Evolutionary conservation across 2,113 vertebrate species (phyloP).

Genomic region (Dasyprocta punctata): DNA sequence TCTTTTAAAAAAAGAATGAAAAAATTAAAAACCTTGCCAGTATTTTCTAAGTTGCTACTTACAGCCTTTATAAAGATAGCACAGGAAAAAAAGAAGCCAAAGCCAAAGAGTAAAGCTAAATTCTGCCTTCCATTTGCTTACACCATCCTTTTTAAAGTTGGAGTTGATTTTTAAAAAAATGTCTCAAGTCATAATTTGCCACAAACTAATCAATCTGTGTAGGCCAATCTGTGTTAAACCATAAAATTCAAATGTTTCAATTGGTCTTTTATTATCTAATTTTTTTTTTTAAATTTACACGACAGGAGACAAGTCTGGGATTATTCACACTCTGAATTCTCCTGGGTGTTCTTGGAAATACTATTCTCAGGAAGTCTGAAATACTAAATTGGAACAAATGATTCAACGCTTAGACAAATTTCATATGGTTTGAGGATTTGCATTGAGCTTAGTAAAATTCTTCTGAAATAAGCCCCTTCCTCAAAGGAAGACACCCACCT

Average conservation of each 20-base stretch:
- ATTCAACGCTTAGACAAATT: slow-evolving; percentile 66
- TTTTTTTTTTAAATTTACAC: slow-evolving; percentile 44
- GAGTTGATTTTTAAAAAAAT: neutral
- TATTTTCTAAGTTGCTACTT: slow-evolving; percentile 64
- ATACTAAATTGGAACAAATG: slow-evolving; percentile 64
- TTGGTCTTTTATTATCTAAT: slow-evolving; percentile 62
- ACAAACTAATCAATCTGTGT: slow-evolving; percentile 57
- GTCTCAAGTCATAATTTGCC: slow-evolving; percentile 57
- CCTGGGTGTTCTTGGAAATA: slow-evolving; percentile 69
- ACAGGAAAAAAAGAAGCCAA: slow-evolving; percentile 46
- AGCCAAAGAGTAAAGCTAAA: slow-evolving; percentile 34
- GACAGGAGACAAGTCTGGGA: slow-evolving; percentile 39
- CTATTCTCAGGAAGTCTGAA: slow-evolving; percentile 73
- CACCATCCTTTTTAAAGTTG: slow-evolving; percentile 33
- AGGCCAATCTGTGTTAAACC: slow-evolving; percentile 19
- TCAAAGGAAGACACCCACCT: neutral
- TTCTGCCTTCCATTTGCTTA: slow-evolving; percentile 49
- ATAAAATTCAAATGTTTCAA: slow-evolving; percentile 62
- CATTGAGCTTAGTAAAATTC: slow-evolving; percentile 28
- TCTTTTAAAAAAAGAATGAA: slow-evolving; percentile 54
- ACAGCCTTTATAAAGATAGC: slow-evolving; percentile 73
- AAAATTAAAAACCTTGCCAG: slow-evolving; percentile 34
- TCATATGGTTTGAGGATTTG: slow-evolving; percentile 54
- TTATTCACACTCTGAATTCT: slow-evolving; percentile 61
- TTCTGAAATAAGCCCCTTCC: slow-evolving; percentile 46